phyloP scores from a whole-genome alignment of 2,113 vertebrate genomes.

The Odontesthes bonariensis region DNA sequence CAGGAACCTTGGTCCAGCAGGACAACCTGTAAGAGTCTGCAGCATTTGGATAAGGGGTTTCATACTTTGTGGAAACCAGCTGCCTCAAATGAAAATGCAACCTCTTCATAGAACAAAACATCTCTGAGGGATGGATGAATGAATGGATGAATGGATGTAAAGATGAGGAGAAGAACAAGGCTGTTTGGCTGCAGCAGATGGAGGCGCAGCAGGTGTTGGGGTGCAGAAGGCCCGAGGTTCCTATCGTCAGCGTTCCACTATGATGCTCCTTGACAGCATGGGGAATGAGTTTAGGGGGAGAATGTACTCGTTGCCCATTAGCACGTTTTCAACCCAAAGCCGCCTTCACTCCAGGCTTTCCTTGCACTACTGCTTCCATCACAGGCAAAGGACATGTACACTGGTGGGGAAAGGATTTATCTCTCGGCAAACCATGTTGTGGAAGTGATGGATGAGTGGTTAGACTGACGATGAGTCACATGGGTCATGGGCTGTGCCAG shows the following conservation, averaged over 20 bases:
- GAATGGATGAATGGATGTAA: conserved; percentile 38
- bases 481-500: conserved; percentile 38
- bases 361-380: conserved; percentile 10
- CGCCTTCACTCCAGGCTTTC: conserved; percentile 20
- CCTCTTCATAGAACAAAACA: conserved; percentile 9
- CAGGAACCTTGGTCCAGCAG: conserved; percentile 2
- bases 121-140: conserved; percentile 6
- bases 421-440: background rate
- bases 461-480: conserved; percentile 24
- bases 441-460: conserved; percentile 38
- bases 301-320: conserved; percentile 90
- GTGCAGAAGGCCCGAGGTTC: conserved; percentile 86
- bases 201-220: conserved; percentile 94
- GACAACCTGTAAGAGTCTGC: conserved; percentile 1
- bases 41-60: conserved; percentile 23
- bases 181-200: conserved; percentile 86
- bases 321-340: conserved; percentile 73
- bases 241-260: conserved; percentile 86
- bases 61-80: conserved; percentile 14
- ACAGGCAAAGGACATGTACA: conserved; percentile 8
- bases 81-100: background rate
- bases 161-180: conserved; percentile 37
- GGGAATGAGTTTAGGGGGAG: conserved; percentile 88
- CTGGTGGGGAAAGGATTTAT: conserved; percentile 21
- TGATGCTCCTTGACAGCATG: conserved; percentile 92